These are phyloP conservation scores for Euzophera pinguis DNA, from an alignment of 2,888 invertebrate species.

Conservation along the genomic window DNA sequence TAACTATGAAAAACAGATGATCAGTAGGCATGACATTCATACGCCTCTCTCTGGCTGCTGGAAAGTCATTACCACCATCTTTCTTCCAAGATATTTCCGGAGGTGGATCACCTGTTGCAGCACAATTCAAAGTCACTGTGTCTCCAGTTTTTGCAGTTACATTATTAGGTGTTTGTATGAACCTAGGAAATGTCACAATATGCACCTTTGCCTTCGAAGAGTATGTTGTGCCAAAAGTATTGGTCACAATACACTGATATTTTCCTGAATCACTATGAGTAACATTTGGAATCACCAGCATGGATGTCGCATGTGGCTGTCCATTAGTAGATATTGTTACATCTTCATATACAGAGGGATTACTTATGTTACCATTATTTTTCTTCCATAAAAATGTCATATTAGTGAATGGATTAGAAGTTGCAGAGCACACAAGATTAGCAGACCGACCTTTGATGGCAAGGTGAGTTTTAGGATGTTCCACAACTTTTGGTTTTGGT, in stretches of 20 bases:
- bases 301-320: conserved; percentile 84
- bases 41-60: conserved; percentile 94
- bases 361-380: conserved; percentile 83
- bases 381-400: conserved; percentile 93
- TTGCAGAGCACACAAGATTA: conserved; percentile 89
- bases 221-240: conserved; percentile 93
- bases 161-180: conserved; percentile 91
- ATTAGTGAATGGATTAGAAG: conserved; percentile 86
- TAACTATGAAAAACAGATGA: conserved; percentile 95
- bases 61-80: conserved; percentile 96
- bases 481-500: conserved; percentile 90
- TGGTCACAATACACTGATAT: conserved; percentile 96
- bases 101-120: conserved; percentile 91
- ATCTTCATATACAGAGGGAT: conserved; percentile 67
- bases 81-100: conserved; percentile 95
- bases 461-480: conserved; percentile 89
- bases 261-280: conserved; percentile 90
- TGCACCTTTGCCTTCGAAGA: conserved; percentile 92
- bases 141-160: conserved; percentile 91
- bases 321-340: conserved; percentile 72
- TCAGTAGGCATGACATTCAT: conserved; percentile 96
- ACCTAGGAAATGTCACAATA: conserved; percentile 92
- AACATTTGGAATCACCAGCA: conserved; percentile 86
- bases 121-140: conserved; percentile 93
- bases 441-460: conserved; percentile 94